Base-by-base conservation (phyloP, 1,140 invertebrate genomes). In the Halictus rubicundus region DNA sequence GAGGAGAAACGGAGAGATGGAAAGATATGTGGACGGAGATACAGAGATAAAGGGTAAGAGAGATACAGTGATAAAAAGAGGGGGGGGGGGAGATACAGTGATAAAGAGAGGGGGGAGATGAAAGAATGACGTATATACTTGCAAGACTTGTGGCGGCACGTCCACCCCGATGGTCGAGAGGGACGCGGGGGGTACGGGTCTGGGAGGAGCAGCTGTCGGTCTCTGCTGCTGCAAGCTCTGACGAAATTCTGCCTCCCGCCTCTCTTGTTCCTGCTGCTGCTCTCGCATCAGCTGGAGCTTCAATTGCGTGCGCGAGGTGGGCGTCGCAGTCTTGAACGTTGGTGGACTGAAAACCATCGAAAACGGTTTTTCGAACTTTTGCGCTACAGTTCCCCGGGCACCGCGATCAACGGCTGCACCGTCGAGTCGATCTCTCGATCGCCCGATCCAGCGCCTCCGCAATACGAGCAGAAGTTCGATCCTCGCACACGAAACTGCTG, bases 211-310 rank as follows among this genome's bases (percentile, higher is more conserved):
- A 59, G 94, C 93, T 74, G 92, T 90, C 54, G 93, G 94, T 79
- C 94, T 92, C 68, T 94, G 92, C 78, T 95, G 93, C 61, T 95
- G 94, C 72, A 94, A 91, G 85, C 94, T 93, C 83, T 95, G 92
- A 60, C 90, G 86, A 75, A 92, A 90, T 87, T 94, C 93, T 25
- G 93, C 88, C 87, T 94, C 93, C 81, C 94, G 91, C 82, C 94
- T 92, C 85, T 96, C 95, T 87, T 96, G 95, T 89, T 97, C 96
- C 86, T 97, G 95, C 60, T 95, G 91, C 93, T 97, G 96, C 88
- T 97, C 96, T 78, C 96, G 94, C 95, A 97, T 97, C 92, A 98
- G 93, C 93, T 97, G 96, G 78, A 97, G 95, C 89, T 97, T 97
- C 65, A 98, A 94, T 88, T 97, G 96, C 0, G 97, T 97, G 23